Base-by-base conservation (phyloP, 2,113 vertebrate species). In the Poeciliopsis retropinna region DNA sequence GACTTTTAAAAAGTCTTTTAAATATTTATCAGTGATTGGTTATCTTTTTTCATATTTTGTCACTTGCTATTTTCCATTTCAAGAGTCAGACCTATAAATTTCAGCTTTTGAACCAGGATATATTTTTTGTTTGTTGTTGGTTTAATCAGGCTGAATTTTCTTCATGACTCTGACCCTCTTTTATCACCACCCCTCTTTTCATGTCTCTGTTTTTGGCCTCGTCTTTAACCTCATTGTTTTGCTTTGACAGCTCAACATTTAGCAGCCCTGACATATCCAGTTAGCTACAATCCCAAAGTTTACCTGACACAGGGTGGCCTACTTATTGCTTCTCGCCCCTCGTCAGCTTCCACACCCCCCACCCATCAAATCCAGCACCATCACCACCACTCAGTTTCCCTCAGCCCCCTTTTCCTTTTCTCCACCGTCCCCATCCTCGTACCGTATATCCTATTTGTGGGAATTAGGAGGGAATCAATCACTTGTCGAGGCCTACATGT, bases 281-380 rank as follows among this genome's bases (percentile, higher is more conserved):
- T 96, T 96, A 94, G 94, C 92, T 91, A 91, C 90, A 91, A 93
- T 88, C 93, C 90, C 86, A 90, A 89, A 94, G 90, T 95, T 96
- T 92, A 96, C 95, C 95, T 96, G 95, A 95, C 93, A 92, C 90
- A 94, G 94, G 93, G 92, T 95, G 95, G 96, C 95, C 94, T 94
- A 93, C 95, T 96, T 97, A 95, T 86, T 79, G 87, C 87, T 93
- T 91, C 96, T 78, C 81, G 60, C 92, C 94, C 94, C 91, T 87
- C 93, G 92, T 91, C 88, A 92, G 60, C 75, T 78, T 80, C 54
- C 30, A 10, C 44, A 13, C 67, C 65, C 34, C 69, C 78, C 70
- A 62, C 30, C 70, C 79, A 70, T 68, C 71, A 7, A 60, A 4
- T 64, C 70, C 17, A 60, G 72, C 73, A 64, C 1, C 75, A 83